These are phyloP conservation scores for Falco biarmicus DNA, from an alignment of 2,797 vertebrate species.

Conservation along the genomic window DNA sequence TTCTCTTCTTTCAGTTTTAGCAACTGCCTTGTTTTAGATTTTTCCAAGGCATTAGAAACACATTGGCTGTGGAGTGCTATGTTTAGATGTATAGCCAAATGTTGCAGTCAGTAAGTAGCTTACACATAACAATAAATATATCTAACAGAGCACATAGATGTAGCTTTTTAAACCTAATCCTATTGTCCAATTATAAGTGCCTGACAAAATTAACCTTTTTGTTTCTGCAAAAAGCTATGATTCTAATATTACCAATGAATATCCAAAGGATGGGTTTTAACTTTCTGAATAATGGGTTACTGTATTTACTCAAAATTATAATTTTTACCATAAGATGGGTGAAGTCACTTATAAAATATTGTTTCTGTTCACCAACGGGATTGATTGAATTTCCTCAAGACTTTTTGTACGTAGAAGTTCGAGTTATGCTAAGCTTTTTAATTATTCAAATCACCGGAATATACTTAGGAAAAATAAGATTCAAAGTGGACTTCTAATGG, in stretches of 20 bases:
- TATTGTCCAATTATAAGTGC: not conserved
- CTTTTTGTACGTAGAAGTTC: not conserved
- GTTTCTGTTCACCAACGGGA: not conserved
- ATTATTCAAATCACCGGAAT: slow-evolving; percentile 7
- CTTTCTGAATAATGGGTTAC: not conserved
- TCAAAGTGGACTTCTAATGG: not conserved
- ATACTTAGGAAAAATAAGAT: not conserved
- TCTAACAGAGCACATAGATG: not conserved
- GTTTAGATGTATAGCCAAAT: not conserved
- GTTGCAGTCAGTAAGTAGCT: not conserved
- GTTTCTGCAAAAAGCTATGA: not conserved
- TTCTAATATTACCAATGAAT: not conserved
- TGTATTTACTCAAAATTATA: not conserved
- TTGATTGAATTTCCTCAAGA: not conserved
- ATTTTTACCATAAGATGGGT: not conserved
- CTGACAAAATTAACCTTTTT: not conserved
- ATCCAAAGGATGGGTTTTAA: not conserved
- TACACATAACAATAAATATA: not conserved
- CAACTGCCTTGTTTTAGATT: not conserved
- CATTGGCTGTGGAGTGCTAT: not conserved
- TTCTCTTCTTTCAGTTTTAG: not conserved
- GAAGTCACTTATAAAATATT: not conserved
- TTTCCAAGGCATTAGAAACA: not conserved
- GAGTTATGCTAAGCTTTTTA: not conserved
- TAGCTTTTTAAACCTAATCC: not conserved